These are phyloP conservation scores for Agrotis puta DNA, from an alignment of 2,888 invertebrate genomes.

Conservation along the genomic window DNA sequence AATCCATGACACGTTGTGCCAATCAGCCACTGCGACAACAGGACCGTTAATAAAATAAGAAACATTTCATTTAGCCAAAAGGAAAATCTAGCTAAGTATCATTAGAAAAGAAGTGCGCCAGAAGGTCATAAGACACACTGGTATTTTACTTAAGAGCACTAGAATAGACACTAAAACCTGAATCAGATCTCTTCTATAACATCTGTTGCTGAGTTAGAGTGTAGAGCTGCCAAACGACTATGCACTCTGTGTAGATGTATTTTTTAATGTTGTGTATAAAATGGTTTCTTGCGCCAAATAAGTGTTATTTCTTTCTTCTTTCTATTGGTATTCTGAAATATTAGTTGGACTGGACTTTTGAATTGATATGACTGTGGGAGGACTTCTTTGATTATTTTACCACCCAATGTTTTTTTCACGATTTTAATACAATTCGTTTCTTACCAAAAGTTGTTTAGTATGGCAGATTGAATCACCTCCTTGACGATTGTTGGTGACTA, in stretches of 20 bases:
- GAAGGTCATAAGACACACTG: conserved; percentile 30
- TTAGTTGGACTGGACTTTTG: no score
- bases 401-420: not conserved
- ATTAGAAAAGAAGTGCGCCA: conserved; percentile 6
- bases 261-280: no score
- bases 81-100: not conserved
- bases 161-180: conserved; percentile 31
- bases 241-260: not conserved
- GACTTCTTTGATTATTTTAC: no score
- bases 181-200: not conserved
- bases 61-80: not conserved
- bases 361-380: not conserved
- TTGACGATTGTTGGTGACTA: not conserved
- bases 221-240: conserved; percentile 13
- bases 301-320: no score
- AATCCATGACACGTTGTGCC: no score
- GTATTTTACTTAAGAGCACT: conserved; percentile 20
- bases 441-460: not conserved
- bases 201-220: conserved; percentile 27
- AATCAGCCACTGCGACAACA: no score
- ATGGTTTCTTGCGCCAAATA: no score
- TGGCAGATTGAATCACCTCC: not conserved
- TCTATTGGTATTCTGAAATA: no score
- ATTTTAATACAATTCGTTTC: not conserved
- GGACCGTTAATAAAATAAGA: not conserved